Conservation (phyloP, 2,888 invertebrate genomes). For the Brassicogethes aeneus region DNA sequence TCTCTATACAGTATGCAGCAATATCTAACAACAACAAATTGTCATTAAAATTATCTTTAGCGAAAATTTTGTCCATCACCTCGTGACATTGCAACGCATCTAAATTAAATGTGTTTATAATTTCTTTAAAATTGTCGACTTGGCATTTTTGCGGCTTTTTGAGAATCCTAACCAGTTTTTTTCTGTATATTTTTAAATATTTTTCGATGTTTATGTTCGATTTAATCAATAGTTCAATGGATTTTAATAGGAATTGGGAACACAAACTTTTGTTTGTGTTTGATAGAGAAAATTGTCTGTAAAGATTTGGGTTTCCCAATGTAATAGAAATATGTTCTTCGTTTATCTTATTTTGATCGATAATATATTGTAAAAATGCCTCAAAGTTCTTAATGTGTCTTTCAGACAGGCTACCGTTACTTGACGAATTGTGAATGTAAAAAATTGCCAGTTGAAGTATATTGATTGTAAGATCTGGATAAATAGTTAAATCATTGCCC, state of each 20-base stretch:
- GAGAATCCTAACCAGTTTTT: slow-evolving; percentile 46
- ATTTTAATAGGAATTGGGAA: not conserved
- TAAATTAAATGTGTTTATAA: slow-evolving; percentile 40
- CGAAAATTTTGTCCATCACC: slow-evolving; percentile 32
- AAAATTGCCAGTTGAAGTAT: slow-evolving; percentile 25
- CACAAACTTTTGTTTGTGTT: not conserved
- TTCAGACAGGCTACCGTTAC: slow-evolving; percentile 10
- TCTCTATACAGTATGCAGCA: slow-evolving; percentile 20
- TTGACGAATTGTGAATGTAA: slow-evolving; percentile 24
- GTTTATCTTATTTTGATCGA: no score
- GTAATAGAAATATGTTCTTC: slow-evolving; percentile 28
- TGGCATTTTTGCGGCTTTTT: slow-evolving; percentile 38
- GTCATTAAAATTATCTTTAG: slow-evolving; percentile 9
- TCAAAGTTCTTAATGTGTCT: slow-evolving; percentile 19
- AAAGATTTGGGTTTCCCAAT: slow-evolving; percentile 38
- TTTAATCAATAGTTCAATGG: slow-evolving; percentile 12
- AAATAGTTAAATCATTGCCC: slow-evolving; percentile 12
- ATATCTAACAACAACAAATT: slow-evolving; percentile 14
- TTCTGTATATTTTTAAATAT: slow-evolving; percentile 44
- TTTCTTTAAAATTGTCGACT: slow-evolving; percentile 32
- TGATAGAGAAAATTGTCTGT: slow-evolving; percentile 35
- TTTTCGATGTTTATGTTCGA: slow-evolving; percentile 10
- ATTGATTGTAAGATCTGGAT: slow-evolving; percentile 22
- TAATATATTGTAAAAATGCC: slow-evolving; percentile 18
- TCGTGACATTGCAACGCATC: slow-evolving; percentile 38